Base-by-base conservation (phyloP, 2,113 vertebrate species). In the Psittacula cyanocephala region DNA sequence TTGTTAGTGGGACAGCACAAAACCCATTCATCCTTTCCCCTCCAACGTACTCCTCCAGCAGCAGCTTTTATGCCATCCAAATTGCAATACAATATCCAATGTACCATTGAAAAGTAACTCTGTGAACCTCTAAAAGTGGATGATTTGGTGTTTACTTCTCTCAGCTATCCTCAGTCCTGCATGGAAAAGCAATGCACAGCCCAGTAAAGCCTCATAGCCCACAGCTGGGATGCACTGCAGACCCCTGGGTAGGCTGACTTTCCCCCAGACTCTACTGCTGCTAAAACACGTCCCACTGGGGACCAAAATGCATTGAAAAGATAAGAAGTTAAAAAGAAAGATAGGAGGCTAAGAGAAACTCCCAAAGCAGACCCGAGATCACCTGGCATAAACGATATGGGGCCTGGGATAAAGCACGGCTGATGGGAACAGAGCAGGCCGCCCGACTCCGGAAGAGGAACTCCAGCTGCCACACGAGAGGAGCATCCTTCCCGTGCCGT, bases 301-400 rank as follows among this genome's bases (percentile, higher is more conserved):
- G 90, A 90, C 41, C 0, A 2, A 68, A 81, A 68, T 3, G 37
- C 65, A 69, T 53, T 50, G 43, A 77, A 80, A 68, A 81, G n/a
- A n/a, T 3, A 43, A 50, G 46, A 72, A 47, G 44, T 67, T 28
- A n/a, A 47, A 70, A 59, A 82, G 43, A 43, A 71, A 50, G 35
- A 46, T 2, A 79, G 69, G 49, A 81, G 65, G 52, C 44, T 74
- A 65, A 74, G 64, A 86, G 55, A 81, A 88, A 17, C 18, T 75
- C 57, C 49, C 76, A 35, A 33, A 77, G 68, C 2, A 0, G 68
- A 29, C 20, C 18, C 43, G 24, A 67, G 76, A 46, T 31, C 33
- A 62, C 23, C 59, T 46, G 44, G 62, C 17, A 46, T 0, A 4
- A 27, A 6, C 0, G 4, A 27, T 2, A 20, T 0, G 0, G 39